Base-by-base conservation (phyloP, 1,140 invertebrate species). In the Orchesella cincta region DNA sequence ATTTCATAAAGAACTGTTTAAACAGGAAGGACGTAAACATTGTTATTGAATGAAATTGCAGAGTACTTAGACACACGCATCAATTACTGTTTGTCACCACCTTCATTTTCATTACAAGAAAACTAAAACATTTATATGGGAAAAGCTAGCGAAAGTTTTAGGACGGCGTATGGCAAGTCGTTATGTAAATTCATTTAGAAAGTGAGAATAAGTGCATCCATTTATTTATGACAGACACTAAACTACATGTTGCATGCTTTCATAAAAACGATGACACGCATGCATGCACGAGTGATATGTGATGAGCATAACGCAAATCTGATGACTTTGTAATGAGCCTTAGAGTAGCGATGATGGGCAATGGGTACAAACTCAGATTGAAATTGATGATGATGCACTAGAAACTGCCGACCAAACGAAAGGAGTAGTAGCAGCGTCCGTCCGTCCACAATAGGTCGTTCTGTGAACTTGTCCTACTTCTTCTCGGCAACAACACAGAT, bases 151-250 rank as follows among this genome's bases (percentile, higher is more conserved):
- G 62, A 67, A 67, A 67, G 62, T 33, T n/a, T n/a, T 26, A 67
- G 1, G 8, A 67, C 1, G 31, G 31, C 62, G 29, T 46, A 46
- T n/a, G n/a, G 33, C 28, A 67, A n/a, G 62, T 67, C 62, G 62
- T 67, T 67, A 67, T 67, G 62, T 67, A 67, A 67, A 67, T 67
- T 67, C 62, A 33, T 67, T 67, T 67, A 67, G 62, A 67, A 67
- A 67, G 62, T 67, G 62, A 67, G n/a, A 67, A 31, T 33, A 29
- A 57, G 28, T 67, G 62, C 62, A 26, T 57, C 12, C 54, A 18
- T n/a, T n/a, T n/a, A n/a, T n/a, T n/a, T n/a, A n/a, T n/a, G n/a
- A n/a, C n/a, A n/a, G n/a, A n/a, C n/a, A n/a, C n/a, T n/a, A n/a
- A n/a, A n/a, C n/a, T n/a, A n/a, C n/a, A n/a, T n/a, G n/a, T n/a